Evolutionary conservation across 2,113 vertebrate species (phyloP), one percentile per base, ranked within the genome.

Genomic region (Hiodon tergisus): DNA sequence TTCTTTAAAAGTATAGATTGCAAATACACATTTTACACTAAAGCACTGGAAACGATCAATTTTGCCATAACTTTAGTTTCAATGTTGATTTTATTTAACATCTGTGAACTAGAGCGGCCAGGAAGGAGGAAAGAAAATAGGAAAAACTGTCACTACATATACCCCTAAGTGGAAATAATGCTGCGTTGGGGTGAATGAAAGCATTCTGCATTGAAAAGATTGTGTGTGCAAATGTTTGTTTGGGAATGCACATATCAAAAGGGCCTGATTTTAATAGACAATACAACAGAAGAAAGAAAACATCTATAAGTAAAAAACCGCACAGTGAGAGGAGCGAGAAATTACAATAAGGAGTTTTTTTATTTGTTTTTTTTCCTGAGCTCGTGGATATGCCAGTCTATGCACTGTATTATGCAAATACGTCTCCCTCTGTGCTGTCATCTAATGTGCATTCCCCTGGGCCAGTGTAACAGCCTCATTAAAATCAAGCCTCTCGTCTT

Each of bases 361-460:
- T 31, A 31, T 31, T 31, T 1, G 2, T 31, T 31, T 31, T 31
- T 31, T 79, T 83, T 81, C 81, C 76, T 78, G 78, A 78, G 82
- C 79, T 82, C 78, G 81, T 81, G 83, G 83, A 87, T 84, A 86
- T 84, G 84, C 81, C 85, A 84, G 81, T 83, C 84, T 78, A 80
- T 81, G 84, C 80, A 85, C 83, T 84, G 79, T 87, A 86, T 91
- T 90, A 91, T 91, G 90, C 88, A 90, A 91, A 91, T 91, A 85
- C 85, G 82, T 76, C 86, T 86, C 79, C 82, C 81, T 76, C 83
- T 82, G 69, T 83, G 85, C 87, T 87, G 82, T 87, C 89, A 89
- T 85, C 83, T 75, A 77, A 79, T 78, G 78, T 86, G 83, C 83
- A 31, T 78, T 89, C 88, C 87, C 88, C 85, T 82, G 86, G 86